phyloP scores from a whole-genome alignment of 2,888 invertebrate species.

The Apodemia hepburni region DNA sequence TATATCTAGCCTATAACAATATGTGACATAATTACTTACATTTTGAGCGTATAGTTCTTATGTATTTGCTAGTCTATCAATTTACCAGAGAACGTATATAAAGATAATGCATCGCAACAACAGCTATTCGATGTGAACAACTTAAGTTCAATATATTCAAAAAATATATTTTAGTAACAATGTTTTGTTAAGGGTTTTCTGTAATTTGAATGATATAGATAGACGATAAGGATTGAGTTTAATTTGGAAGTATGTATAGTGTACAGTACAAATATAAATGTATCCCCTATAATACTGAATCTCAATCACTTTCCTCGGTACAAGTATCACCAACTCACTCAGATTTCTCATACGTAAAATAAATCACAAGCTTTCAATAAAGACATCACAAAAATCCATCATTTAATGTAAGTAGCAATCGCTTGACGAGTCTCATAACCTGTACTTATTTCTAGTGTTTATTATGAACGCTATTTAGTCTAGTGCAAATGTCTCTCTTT shows the following conservation, averaged over 20 bases:
- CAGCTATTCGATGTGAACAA: too few relatives aligned
- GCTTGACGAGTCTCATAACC: slow-evolving; percentile 68
- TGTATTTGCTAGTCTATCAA: too few relatives aligned
- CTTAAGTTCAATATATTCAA: too few relatives aligned
- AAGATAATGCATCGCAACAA: too few relatives aligned
- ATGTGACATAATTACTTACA: too few relatives aligned
- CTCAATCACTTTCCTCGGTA: slow-evolving; percentile 37
- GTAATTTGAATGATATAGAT: neutral
- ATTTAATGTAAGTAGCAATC: slow-evolving; percentile 37
- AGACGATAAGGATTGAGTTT: neutral
- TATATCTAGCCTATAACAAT: too few relatives aligned
- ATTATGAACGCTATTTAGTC: slow-evolving; percentile 60
- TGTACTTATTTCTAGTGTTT: slow-evolving; percentile 54
- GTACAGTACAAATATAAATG: slow-evolving; percentile 17
- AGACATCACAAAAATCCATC: slow-evolving; percentile 61
- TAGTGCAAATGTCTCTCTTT: slow-evolving; percentile 79
- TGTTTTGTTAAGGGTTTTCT: neutral
- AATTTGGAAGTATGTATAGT: slow-evolving; percentile 4
- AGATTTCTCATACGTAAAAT: slow-evolving; percentile 37
- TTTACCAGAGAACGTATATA: too few relatives aligned
- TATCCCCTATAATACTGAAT: slow-evolving; percentile 36
- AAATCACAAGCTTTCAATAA: slow-evolving; percentile 58
- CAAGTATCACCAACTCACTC: slow-evolving; percentile 25
- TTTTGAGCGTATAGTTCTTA: too few relatives aligned
- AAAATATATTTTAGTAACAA: too few relatives aligned